Percentiles rank a stretch among this genome's conserved stretches.
Conservation (phyloP, 2,113 vertebrate species). For the Salvelinus alpinus region DNA sequence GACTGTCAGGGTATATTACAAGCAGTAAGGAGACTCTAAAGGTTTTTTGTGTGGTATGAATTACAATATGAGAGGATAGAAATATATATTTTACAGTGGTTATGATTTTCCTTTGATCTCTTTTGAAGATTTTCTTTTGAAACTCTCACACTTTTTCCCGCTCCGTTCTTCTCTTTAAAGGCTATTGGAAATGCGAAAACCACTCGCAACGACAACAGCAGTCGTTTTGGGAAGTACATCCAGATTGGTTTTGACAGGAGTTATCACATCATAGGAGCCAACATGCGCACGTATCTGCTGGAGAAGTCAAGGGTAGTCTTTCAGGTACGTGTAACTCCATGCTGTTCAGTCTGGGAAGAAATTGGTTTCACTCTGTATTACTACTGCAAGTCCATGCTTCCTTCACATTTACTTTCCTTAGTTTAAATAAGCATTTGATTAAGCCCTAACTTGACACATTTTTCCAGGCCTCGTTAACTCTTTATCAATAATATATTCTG, state of each 20-base stretch:
- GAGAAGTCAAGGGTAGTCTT: conserved; percentile 95
- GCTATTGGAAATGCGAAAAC: conserved; percentile 96
- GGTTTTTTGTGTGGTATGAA: too few relatives aligned
- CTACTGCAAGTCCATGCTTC: too few relatives aligned
- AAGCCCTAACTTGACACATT: background rate
- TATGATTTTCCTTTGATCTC: too few relatives aligned
- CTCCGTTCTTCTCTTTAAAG: conserved; percentile 48
- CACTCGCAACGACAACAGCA: conserved; percentile 95
- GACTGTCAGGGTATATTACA: too few relatives aligned
- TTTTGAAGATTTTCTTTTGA: background rate
- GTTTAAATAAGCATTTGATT: background rate
- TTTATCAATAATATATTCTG: background rate
- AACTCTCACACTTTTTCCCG: background rate
- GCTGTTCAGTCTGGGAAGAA: too few relatives aligned
- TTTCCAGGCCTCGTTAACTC: background rate
- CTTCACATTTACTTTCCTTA: too few relatives aligned
- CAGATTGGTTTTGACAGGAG: conserved; percentile 87
- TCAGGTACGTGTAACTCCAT: conserved; percentile 75
- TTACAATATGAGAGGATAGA: too few relatives aligned
- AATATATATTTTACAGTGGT: too few relatives aligned
- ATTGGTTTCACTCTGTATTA: background rate
- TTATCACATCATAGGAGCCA: conserved; percentile 91
- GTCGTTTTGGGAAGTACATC: conserved; percentile 95
- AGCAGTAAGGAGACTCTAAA: background rate
- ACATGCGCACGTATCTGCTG: conserved; percentile 92